Base-by-base conservation (phyloP, 2,888 invertebrate genomes). In the Biston betularia region DNA sequence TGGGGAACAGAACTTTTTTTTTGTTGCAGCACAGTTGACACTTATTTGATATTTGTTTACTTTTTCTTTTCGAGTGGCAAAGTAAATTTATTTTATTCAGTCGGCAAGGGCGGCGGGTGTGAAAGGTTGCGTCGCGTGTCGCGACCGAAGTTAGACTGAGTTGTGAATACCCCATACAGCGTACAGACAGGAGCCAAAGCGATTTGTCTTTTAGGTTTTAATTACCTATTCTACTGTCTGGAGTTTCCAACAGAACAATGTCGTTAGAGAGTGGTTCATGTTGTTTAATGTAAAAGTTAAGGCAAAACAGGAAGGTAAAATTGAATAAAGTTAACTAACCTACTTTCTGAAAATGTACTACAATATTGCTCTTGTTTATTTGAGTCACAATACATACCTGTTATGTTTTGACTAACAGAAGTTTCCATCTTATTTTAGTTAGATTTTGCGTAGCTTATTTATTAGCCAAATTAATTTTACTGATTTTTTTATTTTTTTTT, bases 111-210 rank as follows among this genome's bases (percentile, higher is more conserved):
- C 70, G 76, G 56, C 65, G 63, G 65, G 60, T 77, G 76, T 76
- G 76, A 79, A 77, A 79, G 79, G 79, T 76, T 77, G 69, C 61
- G 67, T 33, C 73, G 57, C 82, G 84, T 76, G 63, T 78, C 86
- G 80, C 80, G 77, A 83, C 82, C 84, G 79, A 76, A 82, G 85
- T 82, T 79, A 79, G 82, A 90, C 90, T 90, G 89, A 90, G 77
- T 83, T 81, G 79, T 76, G 78, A 75, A 72, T 76, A 79, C 44
- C 78, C 79, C 78, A 76, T 79, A 34, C 64, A 12, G 24, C 64
- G 73, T 69, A 71, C 65, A 68, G 72, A 66, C 66, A 68, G 58
- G 66, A 70, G 63, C 71, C 62, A 44, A 69, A 74, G 70, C 71
- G 70, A 72, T 71, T 74, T 76, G 72, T 75, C 72, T 76, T 69